Base-by-base conservation (phyloP, 2,797 vertebrate species). In the Naso thynnoides region DNA sequence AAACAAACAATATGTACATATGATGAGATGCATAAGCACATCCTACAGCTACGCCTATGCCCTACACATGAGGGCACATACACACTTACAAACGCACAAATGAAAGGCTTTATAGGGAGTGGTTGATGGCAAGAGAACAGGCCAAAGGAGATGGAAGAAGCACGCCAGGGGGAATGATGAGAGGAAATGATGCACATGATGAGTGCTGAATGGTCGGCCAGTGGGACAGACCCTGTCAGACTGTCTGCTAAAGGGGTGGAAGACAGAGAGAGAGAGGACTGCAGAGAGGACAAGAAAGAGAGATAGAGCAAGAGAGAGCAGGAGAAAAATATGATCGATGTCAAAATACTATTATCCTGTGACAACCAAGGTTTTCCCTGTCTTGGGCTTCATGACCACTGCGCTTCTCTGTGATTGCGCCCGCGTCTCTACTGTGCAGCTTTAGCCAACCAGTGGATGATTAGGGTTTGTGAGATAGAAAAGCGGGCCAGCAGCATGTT, bases 101-200 rank as follows among this genome's bases (percentile, higher is more conserved):
- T 76, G 83, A 81, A 85, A 81, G 55, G 64, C 47, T 84, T 83
- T 78, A 79, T 65, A 72, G 65, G 56, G 72, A 88, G 77, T 47
- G 70, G 68, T 39, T 83, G 83, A 88, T 83, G 78, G 81, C 6
- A 69, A 86, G 87, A 29, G 81, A 83, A 81, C 78, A 81, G 82
- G 86, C 81, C 87, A 81, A 77, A 87, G 74, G 81, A 91, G 90
- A 91, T 86, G 81, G 87, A 90, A 86, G 85, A 76, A 89, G 79
- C 83, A 81, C 87, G 86, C 86, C 61, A 19, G 82, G 85, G 90
- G 89, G 87, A 91, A 86, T 84, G 88, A 90, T 87, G 86, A 81
- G 85, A 87, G 90, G 91, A 93, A 94, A 92, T 91, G 91, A 90
- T 92, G 92, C 91, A 85, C 85, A 84, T 93, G 92, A 93, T 94